phyloP scores from a whole-genome alignment of 92 coral and sea anemone species.

The Palythoa grandis region DNA sequence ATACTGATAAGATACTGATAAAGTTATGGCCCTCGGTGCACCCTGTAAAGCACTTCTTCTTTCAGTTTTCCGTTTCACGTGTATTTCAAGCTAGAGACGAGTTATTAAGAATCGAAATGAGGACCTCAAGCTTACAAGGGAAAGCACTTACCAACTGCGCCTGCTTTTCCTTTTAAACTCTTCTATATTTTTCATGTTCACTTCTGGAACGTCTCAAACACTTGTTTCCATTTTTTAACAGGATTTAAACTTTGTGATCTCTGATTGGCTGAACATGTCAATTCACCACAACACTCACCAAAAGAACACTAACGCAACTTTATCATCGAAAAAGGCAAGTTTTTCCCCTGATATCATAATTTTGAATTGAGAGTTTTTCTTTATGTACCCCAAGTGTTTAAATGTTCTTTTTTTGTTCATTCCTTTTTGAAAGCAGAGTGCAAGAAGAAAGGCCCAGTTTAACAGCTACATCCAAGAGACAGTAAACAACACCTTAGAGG shows the following conservation, averaged over 20 bases:
- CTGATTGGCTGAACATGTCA: conserved; percentile 33
- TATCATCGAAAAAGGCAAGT: conserved; percentile 17
- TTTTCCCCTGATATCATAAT: not conserved
- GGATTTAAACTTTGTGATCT: not conserved
- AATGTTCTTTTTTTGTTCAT: not conserved
- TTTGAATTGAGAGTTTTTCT: too few relatives aligned
- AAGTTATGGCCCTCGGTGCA: too few relatives aligned
- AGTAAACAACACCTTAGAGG: conserved; percentile 4
- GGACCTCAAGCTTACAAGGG: too few relatives aligned
- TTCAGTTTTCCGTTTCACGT: too few relatives aligned
- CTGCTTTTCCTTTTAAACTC: too few relatives aligned
- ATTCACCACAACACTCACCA: conserved; percentile 9
- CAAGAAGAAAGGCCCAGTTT: not conserved
- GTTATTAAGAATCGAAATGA: too few relatives aligned
- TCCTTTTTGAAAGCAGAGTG: not conserved
- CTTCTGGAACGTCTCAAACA: not conserved
- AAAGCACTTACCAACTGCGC: too few relatives aligned
- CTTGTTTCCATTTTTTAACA: not conserved
- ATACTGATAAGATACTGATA: too few relatives aligned
- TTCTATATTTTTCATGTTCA: too few relatives aligned
- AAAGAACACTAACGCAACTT: not conserved
- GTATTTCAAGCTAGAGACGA: too few relatives aligned
- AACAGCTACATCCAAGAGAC: conserved; percentile 14
- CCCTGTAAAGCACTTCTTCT: too few relatives aligned
- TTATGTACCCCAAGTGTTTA: too few relatives aligned